A percentile compares a stretch with the other conserved stretches of the same genome.
These are phyloP conservation scores for Sesia apiformis DNA, from an alignment of 2,888 invertebrate genomes.

Conservation along the genomic window DNA sequence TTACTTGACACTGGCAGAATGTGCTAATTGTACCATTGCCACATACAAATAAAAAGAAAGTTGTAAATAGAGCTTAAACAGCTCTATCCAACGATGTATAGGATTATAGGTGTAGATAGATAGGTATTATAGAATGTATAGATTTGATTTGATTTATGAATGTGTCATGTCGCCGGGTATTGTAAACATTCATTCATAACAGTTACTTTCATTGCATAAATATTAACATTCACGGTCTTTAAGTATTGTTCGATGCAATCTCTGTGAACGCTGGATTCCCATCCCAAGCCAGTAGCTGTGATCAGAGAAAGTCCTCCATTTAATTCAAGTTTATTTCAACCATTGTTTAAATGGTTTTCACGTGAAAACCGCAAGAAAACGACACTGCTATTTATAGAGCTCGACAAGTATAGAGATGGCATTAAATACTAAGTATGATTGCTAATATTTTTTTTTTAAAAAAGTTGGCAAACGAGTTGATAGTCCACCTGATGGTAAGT, in stretches of 20 bases:
- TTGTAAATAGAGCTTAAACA: too few relatives aligned
- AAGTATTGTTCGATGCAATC: conserved; percentile 3
- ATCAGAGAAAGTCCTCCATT: conserved; percentile 23
- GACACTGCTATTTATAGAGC: background rate
- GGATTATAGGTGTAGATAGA: too few relatives aligned
- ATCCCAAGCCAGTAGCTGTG: conserved; percentile 14
- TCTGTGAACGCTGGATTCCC: conserved; percentile 9
- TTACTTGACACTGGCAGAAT: too few relatives aligned
- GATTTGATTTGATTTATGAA: too few relatives aligned
- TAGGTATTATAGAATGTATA: too few relatives aligned
- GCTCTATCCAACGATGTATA: too few relatives aligned
- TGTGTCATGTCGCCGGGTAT: too few relatives aligned
- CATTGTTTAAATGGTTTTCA: background rate
- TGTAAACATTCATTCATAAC: conserved; percentile 13
- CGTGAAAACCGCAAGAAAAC: background rate
- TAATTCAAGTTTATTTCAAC: background rate
- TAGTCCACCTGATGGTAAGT: background rate
- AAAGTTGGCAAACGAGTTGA: background rate
- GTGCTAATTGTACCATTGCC: too few relatives aligned
- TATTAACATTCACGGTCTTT: conserved; percentile 9
- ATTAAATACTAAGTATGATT: too few relatives aligned
- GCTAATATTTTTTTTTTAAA: background rate
- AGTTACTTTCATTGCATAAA: conserved; percentile 64
- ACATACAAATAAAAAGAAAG: too few relatives aligned
- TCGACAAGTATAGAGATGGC: too few relatives aligned